Evolutionary conservation across 2,797 vertebrate species (phyloP).

Genomic region (Delichon dasypus): DNA sequence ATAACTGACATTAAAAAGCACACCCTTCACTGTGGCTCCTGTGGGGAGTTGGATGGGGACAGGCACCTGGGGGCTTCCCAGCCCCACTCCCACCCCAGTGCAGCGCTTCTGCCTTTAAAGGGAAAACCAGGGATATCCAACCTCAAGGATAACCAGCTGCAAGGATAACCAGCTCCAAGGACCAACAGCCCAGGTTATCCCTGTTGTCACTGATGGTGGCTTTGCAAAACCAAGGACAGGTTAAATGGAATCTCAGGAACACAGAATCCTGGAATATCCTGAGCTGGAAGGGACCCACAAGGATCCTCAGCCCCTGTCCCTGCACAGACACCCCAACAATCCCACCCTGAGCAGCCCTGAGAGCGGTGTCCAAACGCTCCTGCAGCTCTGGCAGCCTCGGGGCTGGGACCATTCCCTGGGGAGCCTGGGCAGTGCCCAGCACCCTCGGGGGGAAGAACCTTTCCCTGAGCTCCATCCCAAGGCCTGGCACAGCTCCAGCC

Average conservation of each 20-base stretch:
- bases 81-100: not conserved
- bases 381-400: not conserved
- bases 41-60: not conserved
- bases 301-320: fast-evolving
- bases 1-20: conserved; percentile 79
- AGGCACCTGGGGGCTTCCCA: not conserved
- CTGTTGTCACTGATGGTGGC: fast-evolving
- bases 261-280: not conserved
- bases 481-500: not conserved
- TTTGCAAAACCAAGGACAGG: not conserved
- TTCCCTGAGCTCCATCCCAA: not conserved
- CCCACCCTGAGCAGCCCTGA: not conserved
- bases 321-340: not conserved
- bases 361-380: not conserved
- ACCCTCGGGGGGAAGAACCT: not conserved
- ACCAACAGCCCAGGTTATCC: fast-evolving
- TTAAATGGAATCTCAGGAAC: not conserved
- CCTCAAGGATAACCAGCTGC: not conserved
- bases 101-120: not conserved
- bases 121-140: not conserved
- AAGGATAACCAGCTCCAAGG: not conserved
- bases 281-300: fast-evolving
- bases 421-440: not conserved
- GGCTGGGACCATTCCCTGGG: not conserved
- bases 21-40: not conserved